Evolutionary conservation across 2,888 invertebrate species (phyloP), one percentile per base, ranked within the genome.

Genomic region (Chaetogeoica ovagalla): DNA sequence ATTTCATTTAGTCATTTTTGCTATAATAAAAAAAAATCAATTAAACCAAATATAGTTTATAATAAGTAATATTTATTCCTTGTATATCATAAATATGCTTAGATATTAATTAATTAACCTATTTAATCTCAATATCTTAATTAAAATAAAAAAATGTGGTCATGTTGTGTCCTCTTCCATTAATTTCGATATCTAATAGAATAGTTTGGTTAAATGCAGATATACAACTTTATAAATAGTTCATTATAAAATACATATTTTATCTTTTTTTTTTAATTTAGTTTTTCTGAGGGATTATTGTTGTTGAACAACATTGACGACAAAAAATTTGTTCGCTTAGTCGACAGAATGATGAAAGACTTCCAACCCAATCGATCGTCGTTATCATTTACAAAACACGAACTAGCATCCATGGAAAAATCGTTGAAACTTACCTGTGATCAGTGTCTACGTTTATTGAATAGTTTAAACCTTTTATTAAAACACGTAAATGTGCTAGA

Each of bases 291-390:
- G 5, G 79, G 79, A 55, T 57, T 79, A 9, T 11, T 7, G 2
- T n/a, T 79, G 19, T 55, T 79, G 17, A 79, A 79, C 9, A 62
- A 57, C 52, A 5, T 79, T 0, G 71, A 79, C 4, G 15, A 71
- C 39, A 79, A 71, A n/a, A 79, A 79, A 57, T 79, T 79, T 63
- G 43, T 71, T 39, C 52, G 63, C 62, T 57, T 79, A 7, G 55
- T 79, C 0, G 65, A 79, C 13, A 55, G 43, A 15, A 79, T 79
- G 71, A 65, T 79, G 23, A 63, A 69, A 71, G 71, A 71, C 63
- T 79, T 79, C n/a, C 55, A 79, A 19, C 79, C 79, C 13, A 62
- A 65, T 71, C 37, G n/a, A 57, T 30, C 39, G 1, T 55, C 37
- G 4, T 71, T 37, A 8, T 71, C 52, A 0, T 79, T 79, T 79